Percentiles rank a stretch among this genome's conserved stretches.
Conservation (phyloP, 2,113 vertebrate genomes). For the Solea senegalensis region DNA sequence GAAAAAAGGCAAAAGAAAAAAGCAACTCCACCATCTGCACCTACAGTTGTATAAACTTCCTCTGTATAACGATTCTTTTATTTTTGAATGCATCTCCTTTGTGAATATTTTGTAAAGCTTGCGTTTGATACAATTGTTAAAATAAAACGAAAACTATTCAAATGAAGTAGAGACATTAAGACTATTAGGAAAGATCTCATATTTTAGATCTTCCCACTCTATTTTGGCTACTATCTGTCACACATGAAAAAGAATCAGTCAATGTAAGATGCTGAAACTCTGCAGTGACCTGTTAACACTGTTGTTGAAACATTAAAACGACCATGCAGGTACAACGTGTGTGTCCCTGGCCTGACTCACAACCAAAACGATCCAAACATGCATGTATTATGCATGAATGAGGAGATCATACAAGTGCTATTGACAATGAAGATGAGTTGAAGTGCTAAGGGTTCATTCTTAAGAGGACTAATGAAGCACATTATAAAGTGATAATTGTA, state of each 20-base stretch:
- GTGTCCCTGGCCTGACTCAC: not conserved
- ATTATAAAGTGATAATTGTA: slow-evolving; percentile 17
- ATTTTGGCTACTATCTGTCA: not conserved
- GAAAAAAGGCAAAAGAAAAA: not conserved
- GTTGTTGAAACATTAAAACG: not conserved
- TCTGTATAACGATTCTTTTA: not conserved
- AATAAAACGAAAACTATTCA: no score
- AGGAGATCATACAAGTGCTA: not conserved
- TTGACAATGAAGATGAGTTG: slow-evolving; percentile 17
- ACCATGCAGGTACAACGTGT: not conserved
- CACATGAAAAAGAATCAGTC: not conserved
- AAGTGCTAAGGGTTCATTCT: slow-evolving; percentile 24
- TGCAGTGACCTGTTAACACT: not conserved
- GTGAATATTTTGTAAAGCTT: no score
- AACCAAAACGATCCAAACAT: slow-evolving; percentile 24
- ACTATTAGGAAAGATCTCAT: not conserved
- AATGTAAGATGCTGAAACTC: not conserved
- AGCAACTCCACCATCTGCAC: not conserved
- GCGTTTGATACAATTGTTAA: no score
- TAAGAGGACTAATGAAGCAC: slow-evolving; percentile 20
- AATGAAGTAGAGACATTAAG: no score
- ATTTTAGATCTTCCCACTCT: not conserved
- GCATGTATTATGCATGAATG: not conserved
- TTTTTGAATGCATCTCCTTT: not conserved
- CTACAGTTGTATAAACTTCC: not conserved